Evolutionary conservation across 2,888 invertebrate genomes (phyloP), one percentile per base, ranked within the genome.

Genomic region (Oeneis ivallda): DNA sequence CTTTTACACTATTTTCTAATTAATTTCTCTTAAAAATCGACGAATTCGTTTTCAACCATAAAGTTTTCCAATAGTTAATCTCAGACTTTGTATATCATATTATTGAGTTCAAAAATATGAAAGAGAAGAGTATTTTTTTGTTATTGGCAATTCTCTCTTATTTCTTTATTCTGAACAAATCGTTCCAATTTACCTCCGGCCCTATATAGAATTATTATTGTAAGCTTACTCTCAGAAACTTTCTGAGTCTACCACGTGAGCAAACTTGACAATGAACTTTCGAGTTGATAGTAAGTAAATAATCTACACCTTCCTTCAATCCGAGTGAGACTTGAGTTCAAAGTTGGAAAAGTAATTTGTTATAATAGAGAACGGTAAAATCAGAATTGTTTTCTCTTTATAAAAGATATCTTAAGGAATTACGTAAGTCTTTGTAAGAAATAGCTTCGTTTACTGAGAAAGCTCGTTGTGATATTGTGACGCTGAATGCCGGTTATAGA

Each of bases 171-270:
- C 71, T 71, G 71, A 72, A 72, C 78, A 77, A 81, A 83, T 79
- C 77, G 76, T 76, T 73, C 76, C 80, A 79, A 83, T 82, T 80
- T 79, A 79, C 79, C 79, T 77, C 80, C 82, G 82, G 81, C 78
- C 82, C 81, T 58, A 65, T 66, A 68, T 58, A 69, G 69, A 80
- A n/a, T 79, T 76, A 83, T 81, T 81, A 82, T 81, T 80, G 81
- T 78, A 80, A 82, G 79, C 76, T 77, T 78, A 76, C 76, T 72
- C 74, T 76, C 75, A 74, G 70, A 78, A 82, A 81, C 75, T 82
- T 82, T 72, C 74, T 66, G 73, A 74, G 75, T 71, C 73, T 70
- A 76, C 75, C 78, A 79, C 83, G 83, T 84, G 84, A 76, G 76
- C 73, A 72, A 80, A 83, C 81, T 84, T 76, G 66, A 74, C 77